Evolutionary conservation across 23 tunicate genomes (phyloP), one percentile per base, ranked within the genome.

Genomic region (Aplidium turbinatum): DNA sequence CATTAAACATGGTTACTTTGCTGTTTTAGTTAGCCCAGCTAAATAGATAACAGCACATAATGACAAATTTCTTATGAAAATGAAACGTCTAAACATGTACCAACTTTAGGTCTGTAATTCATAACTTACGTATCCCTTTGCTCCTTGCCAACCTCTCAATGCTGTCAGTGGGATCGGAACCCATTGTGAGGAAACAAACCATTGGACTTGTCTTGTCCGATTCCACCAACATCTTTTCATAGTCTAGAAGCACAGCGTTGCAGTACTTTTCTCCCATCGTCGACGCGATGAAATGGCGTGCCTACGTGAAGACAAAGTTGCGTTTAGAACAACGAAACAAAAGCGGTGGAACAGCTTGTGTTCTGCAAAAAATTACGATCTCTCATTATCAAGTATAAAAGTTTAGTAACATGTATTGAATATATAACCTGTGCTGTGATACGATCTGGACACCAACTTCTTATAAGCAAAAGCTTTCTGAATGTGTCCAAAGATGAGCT

Each of bases 361-460:
- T n/a, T n/a, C n/a, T n/a, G n/a, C n/a, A n/a, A n/a, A n/a, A n/a
- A n/a, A n/a, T n/a, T n/a, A n/a, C n/a, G n/a, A n/a, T n/a, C n/a
- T n/a, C n/a, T n/a, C n/a, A n/a, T n/a, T n/a, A n/a, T n/a, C n/a
- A n/a, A n/a, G n/a, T n/a, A n/a, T n/a, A n/a, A n/a, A n/a, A n/a
- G n/a, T n/a, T n/a, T n/a, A n/a, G n/a, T n/a, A n/a, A n/a, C n/a
- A n/a, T n/a, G n/a, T n/a, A n/a, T n/a, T n/a, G n/a, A n/a, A 36
- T 38, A 7, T 35, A 6, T 65, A 13, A 91, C 97, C 97, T 95
- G 99, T 2, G 99, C 96, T 2, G 88, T 84, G 32, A 95, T 89
- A 7, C 99, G 82, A 62, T 95, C 99, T 27, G 99, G 99, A 38
- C 88, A 80, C 99, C 99, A 95, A 61, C 95, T 63, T 57, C 99